Evolutionary conservation across 2,888 invertebrate genomes (phyloP).

Genomic region (Colostygia pectinataria): DNA sequence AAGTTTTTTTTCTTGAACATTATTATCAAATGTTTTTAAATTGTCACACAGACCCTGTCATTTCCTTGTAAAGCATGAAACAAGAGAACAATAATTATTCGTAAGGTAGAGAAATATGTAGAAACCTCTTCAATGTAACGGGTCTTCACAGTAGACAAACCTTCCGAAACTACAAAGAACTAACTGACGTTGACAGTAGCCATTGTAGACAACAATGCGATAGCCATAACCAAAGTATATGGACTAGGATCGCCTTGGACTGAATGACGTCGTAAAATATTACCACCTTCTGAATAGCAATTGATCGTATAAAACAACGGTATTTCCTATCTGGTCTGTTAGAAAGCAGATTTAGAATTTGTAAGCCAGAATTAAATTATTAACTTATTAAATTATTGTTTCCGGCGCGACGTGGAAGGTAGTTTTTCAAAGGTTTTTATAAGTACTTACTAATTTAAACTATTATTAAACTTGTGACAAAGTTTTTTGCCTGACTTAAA

Average conservation of each 20-base stretch:
- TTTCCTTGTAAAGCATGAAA: no score
- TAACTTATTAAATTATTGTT: no score
- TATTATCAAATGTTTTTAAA: no score
- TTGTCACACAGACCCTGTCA: no score
- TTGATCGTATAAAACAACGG: slow-evolving; percentile 25
- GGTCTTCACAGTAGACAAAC: not conserved
- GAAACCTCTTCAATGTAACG: not conserved
- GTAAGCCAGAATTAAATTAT: not conserved
- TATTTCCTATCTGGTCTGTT: slow-evolving; percentile 16
- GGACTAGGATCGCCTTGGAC: slow-evolving; percentile 54
- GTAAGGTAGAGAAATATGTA: no score
- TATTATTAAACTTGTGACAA: no score
- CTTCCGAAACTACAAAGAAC: slow-evolving; percentile 8
- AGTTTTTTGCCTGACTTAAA: no score
- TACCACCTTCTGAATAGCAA: slow-evolving; percentile 48
- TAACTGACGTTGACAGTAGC: slow-evolving; percentile 4
- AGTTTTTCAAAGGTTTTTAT: no score
- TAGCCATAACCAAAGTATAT: slow-evolving; percentile 24
- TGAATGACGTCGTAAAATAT: slow-evolving; percentile 52
- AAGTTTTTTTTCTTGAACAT: no score
- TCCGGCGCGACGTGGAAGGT: no score
- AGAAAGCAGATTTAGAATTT: slow-evolving; percentile 16
- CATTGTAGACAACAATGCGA: slow-evolving; percentile 22
- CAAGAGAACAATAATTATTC: no score
- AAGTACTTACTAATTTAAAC: no score